Percentiles rank a stretch among this genome's conserved stretches.
phyloP scores from a whole-genome alignment of 2,797 vertebrate species.

The Cossypha dichroa region DNA sequence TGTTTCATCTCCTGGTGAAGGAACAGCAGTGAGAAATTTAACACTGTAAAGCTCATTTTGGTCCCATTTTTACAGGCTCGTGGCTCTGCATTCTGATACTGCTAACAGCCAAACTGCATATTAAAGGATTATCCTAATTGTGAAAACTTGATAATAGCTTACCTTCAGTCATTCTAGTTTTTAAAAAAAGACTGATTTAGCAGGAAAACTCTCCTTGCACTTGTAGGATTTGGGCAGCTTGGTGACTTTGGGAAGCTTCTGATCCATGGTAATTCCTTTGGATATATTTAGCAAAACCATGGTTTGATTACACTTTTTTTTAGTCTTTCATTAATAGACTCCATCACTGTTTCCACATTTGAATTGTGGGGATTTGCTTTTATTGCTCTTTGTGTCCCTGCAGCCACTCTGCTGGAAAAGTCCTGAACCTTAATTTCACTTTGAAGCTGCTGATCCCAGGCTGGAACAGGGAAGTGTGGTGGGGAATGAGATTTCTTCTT shows the following conservation, averaged over 20 bases:
- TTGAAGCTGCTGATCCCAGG: background rate
- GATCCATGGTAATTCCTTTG: background rate
- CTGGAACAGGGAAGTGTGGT: background rate
- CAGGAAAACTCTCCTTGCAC: background rate
- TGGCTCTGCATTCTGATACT: background rate
- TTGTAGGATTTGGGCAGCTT: background rate
- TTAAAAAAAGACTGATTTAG: background rate
- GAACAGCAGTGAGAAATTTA: background rate
- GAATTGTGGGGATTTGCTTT: background rate
- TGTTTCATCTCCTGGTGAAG: background rate
- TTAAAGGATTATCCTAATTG: constrained; percentile 47
- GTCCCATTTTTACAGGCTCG: background rate
- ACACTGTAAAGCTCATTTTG: background rate
- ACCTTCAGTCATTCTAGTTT: background rate
- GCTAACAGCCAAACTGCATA: background rate
- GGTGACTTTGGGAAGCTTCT: background rate
- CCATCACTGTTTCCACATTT: background rate
- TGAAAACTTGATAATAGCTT: constrained; percentile 19
- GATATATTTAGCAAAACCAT: background rate
- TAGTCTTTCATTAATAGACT: background rate
- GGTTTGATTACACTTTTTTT: background rate
- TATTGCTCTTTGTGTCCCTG: background rate
- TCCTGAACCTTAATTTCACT: background rate
- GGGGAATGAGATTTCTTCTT: background rate
- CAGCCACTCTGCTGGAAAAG: background rate